Evolutionary conservation across 2,888 invertebrate genomes (phyloP).

Genomic region (Eupithecia subfuscata): DNA sequence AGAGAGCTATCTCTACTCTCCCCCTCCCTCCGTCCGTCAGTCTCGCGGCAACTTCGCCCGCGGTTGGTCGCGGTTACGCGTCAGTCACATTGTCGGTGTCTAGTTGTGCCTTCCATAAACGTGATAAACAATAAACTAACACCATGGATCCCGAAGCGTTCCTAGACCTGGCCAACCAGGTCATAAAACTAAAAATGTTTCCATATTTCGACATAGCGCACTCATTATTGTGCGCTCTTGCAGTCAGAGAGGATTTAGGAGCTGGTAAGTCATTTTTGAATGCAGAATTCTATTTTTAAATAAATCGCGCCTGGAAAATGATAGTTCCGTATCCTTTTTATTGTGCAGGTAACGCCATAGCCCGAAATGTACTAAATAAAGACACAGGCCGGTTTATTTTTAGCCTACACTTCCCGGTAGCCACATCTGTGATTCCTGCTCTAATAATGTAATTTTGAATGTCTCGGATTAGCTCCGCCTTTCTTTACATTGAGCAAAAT

Average conservation of each 20-base stretch:
- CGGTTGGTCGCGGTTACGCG: conserved; percentile 75
- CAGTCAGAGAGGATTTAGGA: conserved; percentile 97
- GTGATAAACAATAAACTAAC: conserved; percentile 58
- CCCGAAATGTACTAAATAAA: conserved; percentile 71
- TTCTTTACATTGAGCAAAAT: background rate
- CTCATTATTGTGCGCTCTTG: conserved; percentile 96
- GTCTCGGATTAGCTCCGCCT: conserved; percentile 15
- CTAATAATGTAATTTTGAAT: conserved; percentile 38
- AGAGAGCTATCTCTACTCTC: conserved; percentile 2
- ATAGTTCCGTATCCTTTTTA: conserved; percentile 59
- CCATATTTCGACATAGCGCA: conserved; percentile 99
- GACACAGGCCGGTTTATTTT: conserved; percentile 72
- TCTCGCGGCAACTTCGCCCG: conserved; percentile 81
- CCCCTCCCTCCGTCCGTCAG: conserved; percentile 50
- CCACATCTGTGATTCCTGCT: conserved; percentile 40
- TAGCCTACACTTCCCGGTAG: conserved; percentile 66
- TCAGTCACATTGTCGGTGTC: conserved; percentile 77
- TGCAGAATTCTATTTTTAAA: conserved; percentile 53
- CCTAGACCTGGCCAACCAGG: conserved; percentile 98
- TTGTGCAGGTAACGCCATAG: conserved; percentile 49
- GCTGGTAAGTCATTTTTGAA: conserved; percentile 86
- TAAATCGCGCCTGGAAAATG: conserved; percentile 55
- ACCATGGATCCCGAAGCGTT: conserved; percentile 98
- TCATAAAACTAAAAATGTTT: conserved; percentile 99
- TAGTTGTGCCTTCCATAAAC: conserved; percentile 67